Conservation (phyloP, 2,888 invertebrate genomes). For the Thecocarcelia acutangulata region DNA sequence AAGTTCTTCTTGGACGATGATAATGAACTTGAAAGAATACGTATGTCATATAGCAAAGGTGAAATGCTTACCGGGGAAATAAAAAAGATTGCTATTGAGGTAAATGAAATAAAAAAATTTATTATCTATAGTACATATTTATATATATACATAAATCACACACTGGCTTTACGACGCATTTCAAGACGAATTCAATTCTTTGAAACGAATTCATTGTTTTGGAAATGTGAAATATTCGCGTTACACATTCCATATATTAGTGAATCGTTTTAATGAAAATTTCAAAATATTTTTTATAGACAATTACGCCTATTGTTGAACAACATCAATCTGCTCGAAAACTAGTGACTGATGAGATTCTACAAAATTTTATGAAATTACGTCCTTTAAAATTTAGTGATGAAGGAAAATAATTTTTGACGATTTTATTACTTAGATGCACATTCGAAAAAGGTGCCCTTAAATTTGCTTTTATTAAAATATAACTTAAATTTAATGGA, state of each 20-base stretch:
- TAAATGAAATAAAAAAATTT: conserved; percentile 59
- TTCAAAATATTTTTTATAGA: conserved; percentile 71
- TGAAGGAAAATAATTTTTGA: neutral
- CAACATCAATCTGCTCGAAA: conserved; percentile 91
- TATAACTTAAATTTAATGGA: conserved; percentile 7
- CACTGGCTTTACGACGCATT: too few relatives aligned
- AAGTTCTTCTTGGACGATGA: conserved; percentile 98
- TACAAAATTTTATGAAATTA: conserved; percentile 92
- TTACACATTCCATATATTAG: too few relatives aligned
- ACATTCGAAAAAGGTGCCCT: neutral
- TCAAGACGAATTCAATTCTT: too few relatives aligned
- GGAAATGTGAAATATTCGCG: too few relatives aligned
- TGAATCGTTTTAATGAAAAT: neutral
- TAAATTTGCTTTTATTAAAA: conserved; percentile 38
- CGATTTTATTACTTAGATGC: neutral
- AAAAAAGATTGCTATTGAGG: conserved; percentile 93
- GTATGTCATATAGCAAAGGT: conserved; percentile 83
- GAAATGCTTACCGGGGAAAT: conserved; percentile 95
- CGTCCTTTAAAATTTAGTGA: conserved; percentile 86
- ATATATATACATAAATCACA: too few relatives aligned
- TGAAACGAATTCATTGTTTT: too few relatives aligned
- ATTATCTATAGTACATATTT: neutral
- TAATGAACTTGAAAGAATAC: conserved; percentile 88
- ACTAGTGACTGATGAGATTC: conserved; percentile 91
- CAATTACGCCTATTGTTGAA: conserved; percentile 89